Evolutionary conservation across 2,888 invertebrate species (phyloP).

Genomic region (Eulithis prunata): DNA sequence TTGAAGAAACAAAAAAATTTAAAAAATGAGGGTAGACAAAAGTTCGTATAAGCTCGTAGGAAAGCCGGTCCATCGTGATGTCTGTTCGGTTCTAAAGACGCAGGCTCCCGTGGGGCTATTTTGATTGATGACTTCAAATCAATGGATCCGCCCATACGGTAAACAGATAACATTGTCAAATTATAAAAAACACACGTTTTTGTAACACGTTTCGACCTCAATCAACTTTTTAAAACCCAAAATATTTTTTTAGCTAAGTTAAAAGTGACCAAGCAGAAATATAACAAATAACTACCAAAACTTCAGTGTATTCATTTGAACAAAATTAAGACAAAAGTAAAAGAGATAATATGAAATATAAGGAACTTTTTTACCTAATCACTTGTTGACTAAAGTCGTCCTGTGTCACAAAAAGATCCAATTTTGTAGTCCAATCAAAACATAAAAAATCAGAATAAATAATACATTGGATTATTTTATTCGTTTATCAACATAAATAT

Average conservation of each 20-base stretch:
- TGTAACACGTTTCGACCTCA: slow-evolving; percentile 26
- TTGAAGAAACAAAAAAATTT: not conserved
- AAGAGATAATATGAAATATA: too few relatives aligned
- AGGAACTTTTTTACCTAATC: not conserved
- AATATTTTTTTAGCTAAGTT: too few relatives aligned
- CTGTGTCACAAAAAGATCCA: slow-evolving; percentile 52
- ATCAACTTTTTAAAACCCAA: not conserved
- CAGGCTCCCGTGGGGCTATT: slow-evolving; percentile 68
- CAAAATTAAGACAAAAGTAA: too few relatives aligned
- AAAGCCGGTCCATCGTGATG: slow-evolving; percentile 79
- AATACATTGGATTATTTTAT: slow-evolving; percentile 76
- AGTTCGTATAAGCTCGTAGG: slow-evolving; percentile 49
- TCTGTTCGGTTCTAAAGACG: slow-evolving; percentile 82
- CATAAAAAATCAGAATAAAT: slow-evolving; percentile 40
- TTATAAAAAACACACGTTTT: slow-evolving; percentile 15
- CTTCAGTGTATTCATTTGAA: too few relatives aligned
- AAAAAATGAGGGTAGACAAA: slow-evolving; percentile 19
- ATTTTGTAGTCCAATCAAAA: slow-evolving; percentile 64
- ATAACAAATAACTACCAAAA: too few relatives aligned
- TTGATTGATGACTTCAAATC: slow-evolving; percentile 85
- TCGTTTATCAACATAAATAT: slow-evolving; percentile 84
- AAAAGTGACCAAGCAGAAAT: too few relatives aligned
- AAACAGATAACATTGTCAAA: slow-evolving; percentile 31
- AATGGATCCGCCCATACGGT: slow-evolving; percentile 73
- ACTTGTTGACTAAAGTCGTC: slow-evolving; percentile 27